These are phyloP conservation scores for Anoncus sp. DNA, from an alignment of 2,888 invertebrate genomes.

Conservation along the genomic window DNA sequence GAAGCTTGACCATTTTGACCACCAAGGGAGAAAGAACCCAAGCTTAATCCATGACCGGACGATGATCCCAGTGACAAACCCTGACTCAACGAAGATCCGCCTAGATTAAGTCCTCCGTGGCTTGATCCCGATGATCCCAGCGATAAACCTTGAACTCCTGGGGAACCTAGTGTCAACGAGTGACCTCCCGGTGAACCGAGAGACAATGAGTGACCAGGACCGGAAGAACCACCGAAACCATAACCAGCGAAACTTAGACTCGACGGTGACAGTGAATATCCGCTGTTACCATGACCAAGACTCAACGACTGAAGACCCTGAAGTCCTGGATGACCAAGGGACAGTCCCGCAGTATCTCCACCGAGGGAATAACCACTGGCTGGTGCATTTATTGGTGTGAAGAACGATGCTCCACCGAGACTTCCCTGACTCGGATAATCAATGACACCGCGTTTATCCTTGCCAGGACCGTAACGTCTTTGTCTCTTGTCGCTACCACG, in stretches of 20 bases:
- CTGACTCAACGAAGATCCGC: slow-evolving; percentile 8
- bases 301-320: slow-evolving; percentile 63
- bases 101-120: too few relatives aligned
- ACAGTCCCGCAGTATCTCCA: slow-evolving; percentile 57
- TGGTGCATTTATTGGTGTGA: slow-evolving; percentile 57
- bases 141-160: slow-evolving; percentile 34
- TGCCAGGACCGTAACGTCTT: slow-evolving; percentile 66
- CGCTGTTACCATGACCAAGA: slow-evolving; percentile 54
- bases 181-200: slow-evolving; percentile 2
- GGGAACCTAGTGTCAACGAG: neutral
- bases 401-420: slow-evolving; percentile 66
- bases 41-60: slow-evolving; percentile 49
- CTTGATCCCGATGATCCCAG: slow-evolving; percentile 27
- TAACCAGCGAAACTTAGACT: slow-evolving; percentile 36
- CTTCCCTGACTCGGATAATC: slow-evolving; percentile 72
- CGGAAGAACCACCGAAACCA: neutral
- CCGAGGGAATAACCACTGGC: slow-evolving; percentile 66
- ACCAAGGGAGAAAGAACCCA: slow-evolving; percentile 54
- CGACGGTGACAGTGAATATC: slow-evolving; percentile 55
- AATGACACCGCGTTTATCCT: slow-evolving; percentile 78
- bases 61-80: too few relatives aligned
- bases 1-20: slow-evolving; percentile 65
- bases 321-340: slow-evolving; percentile 59
- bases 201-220: neutral
- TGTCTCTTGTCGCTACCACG: slow-evolving; percentile 65